Base-by-base conservation (phyloP, 1,140 invertebrate genomes). In the Babylonia areolata region DNA sequence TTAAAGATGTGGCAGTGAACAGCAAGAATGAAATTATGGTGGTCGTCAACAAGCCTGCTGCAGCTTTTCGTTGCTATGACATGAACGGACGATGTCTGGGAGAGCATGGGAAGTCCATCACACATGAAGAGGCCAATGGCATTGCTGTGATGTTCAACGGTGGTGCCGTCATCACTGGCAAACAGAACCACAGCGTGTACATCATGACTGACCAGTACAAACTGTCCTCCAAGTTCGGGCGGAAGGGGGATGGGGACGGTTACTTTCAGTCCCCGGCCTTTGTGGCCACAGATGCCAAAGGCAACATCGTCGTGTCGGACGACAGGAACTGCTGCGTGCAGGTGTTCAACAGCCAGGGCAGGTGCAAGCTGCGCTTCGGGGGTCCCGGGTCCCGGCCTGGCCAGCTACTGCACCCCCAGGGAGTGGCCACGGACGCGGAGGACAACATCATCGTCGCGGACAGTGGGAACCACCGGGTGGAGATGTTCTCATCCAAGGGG, bases 181-280 rank as follows among this genome's bases (percentile, higher is more conserved):
- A 91, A 95, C 98, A 99, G 95, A 99, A 99, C 95, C 97, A 99
- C 95, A 96, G 98, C 95, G 97, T 95, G 54, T 95, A 99, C 97
- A 97, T 99, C 90, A 99, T 99, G 96, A 98, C 99, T 95, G 98
- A 98, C 78, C 98, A 99, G 93, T 98, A 98, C 78, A 99, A 98
- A 77, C 99, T 99, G 93, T 98, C 99, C 81, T 97, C 97, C 80
- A 99, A 99, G 95, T 99, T 99, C 94, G 99, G 99, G 77, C 96
- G 96, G n/a, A 97, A 97, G 92, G 99, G 99, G 58, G 97, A 96
- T 90, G 97, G 97, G 89, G 96, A 97, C 84, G 98, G 98, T 39
- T 89, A 91, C 54, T 93, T 94, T 85, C 84, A 85, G 17, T 87
- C 87, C 11, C 92, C 93, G 20, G 88, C 88, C 35, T 91, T 89